Conservation (phyloP, 1,140 invertebrate genomes). For the Macrobrachium nipponense region DNA sequence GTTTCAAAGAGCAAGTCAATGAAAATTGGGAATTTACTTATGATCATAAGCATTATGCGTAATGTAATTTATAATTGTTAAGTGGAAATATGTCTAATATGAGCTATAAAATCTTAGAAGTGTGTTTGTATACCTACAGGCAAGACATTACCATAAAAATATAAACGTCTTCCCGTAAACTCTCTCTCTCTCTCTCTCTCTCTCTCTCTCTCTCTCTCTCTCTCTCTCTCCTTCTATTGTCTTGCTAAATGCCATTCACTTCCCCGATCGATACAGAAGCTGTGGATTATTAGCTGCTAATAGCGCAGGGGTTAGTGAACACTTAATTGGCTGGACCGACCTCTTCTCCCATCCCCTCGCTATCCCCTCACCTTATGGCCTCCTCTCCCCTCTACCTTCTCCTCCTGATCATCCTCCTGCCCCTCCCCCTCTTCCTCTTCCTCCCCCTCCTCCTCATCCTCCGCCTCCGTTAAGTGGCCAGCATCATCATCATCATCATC, state of each 20-base stretch:
- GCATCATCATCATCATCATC: too few species aligned
- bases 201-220: conserved; percentile 30
- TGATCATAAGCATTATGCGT: too few species aligned
- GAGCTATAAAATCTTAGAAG: too few species aligned
- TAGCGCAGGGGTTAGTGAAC: conserved; percentile 25
- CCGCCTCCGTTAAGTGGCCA: too few species aligned
- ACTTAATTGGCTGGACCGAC: conserved; percentile 19
- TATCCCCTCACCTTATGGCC: conserved; percentile 1
- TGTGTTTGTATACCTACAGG: too few species aligned
- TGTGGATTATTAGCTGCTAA: conserved; percentile 44
- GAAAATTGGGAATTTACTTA: too few species aligned
- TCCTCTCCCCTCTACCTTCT: background rate
- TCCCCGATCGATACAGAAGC: conserved; percentile 26
- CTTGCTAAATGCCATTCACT: conserved; percentile 17
- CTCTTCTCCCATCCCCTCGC: background rate
- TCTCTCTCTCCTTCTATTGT: conserved; percentile 20
- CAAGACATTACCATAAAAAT: too few species aligned
- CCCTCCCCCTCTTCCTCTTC: background rate
- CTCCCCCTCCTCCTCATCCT: too few species aligned
- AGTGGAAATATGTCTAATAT: too few species aligned
- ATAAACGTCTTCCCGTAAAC: background rate
- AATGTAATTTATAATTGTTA: too few species aligned
- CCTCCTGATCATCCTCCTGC: background rate
- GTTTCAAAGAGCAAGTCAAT: too few species aligned
- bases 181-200: background rate